phyloP scores from a whole-genome alignment of 2,113 vertebrate genomes.

The Rissa tridactyla region DNA sequence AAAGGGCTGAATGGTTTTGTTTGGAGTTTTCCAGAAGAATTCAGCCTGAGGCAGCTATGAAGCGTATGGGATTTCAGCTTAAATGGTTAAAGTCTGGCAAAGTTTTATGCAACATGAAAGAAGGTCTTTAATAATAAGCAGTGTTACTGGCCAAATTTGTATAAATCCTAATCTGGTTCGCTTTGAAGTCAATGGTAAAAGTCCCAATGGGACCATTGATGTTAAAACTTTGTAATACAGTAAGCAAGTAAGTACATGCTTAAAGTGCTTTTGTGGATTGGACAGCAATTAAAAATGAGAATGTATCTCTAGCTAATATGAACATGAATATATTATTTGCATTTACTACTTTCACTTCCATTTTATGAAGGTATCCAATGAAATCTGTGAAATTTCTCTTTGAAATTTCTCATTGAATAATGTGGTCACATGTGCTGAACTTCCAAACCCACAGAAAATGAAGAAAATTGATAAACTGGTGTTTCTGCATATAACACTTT shows the following conservation, averaged over 20 bases:
- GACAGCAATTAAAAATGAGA: conserved; percentile 18
- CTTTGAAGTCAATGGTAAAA: conserved; percentile 56
- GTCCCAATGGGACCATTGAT: background rate
- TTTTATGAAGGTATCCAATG: background rate
- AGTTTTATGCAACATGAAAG: conserved; percentile 27
- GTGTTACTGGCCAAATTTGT: background rate
- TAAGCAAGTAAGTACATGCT: conserved; percentile 38
- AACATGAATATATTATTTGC: background rate
- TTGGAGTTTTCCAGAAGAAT: conserved; percentile 33
- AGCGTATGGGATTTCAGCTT: background rate
- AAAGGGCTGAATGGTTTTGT: background rate
- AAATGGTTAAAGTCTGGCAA: conserved; percentile 28
- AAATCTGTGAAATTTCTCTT: background rate
- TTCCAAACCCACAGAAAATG: background rate
- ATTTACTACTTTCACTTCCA: conserved; percentile 21
- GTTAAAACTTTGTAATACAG: conserved; percentile 22
- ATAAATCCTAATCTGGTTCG: conserved; percentile 13
- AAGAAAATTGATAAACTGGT: background rate
- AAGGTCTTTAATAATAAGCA: conserved; percentile 25
- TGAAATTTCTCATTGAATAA: background rate
- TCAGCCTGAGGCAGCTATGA: background rate
- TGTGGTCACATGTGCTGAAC: background rate
- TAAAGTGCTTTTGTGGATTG: conserved; percentile 10
- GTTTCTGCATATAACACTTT: background rate
- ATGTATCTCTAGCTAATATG: background rate